These are phyloP conservation scores for Hermaeophaga mercurialis DNA, from an alignment of 2,888 invertebrate species.

Conservation along the genomic window DNA sequence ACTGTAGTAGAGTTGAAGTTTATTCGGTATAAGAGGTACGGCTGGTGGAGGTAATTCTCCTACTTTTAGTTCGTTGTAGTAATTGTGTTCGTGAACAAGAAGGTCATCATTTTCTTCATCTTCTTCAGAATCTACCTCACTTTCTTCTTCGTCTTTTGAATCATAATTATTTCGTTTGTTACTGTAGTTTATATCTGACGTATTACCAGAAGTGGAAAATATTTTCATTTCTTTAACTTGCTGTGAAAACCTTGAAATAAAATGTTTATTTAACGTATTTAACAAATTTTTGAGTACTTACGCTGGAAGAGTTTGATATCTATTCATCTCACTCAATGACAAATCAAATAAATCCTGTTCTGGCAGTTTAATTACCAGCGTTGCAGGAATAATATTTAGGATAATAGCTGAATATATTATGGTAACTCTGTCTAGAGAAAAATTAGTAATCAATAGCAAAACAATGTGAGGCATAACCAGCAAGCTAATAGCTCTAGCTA, in stretches of 20 bases:
- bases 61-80: background rate
- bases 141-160: slow-evolving; percentile 26
- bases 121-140: background rate
- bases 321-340: slow-evolving; percentile 21
- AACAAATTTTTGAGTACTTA: too few relatives aligned
- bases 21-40: slow-evolving; percentile 28
- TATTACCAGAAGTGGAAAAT: slow-evolving; percentile 25
- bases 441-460: slow-evolving; percentile 33
- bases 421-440: slow-evolving; percentile 32
- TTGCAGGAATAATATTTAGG: slow-evolving; percentile 42
- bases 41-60: slow-evolving; percentile 14
- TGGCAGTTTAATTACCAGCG: slow-evolving; percentile 33
- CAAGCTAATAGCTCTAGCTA: slow-evolving; percentile 39
- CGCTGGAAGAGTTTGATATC: slow-evolving; percentile 40
- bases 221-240: slow-evolving; percentile 36
- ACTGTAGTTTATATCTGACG: slow-evolving; percentile 10
- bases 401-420: slow-evolving; percentile 40
- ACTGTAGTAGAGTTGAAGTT: slow-evolving; percentile 38
- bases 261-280: too few relatives aligned
- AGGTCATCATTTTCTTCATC: slow-evolving; percentile 15
- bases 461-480: slow-evolving; percentile 41
- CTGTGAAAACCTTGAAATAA: slow-evolving; percentile 32
- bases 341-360: background rate
- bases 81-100: slow-evolving; percentile 15
- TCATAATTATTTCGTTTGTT: slow-evolving; percentile 6